These are phyloP conservation scores for Icerya purchasi DNA, from an alignment of 2,888 invertebrate genomes.

Conservation along the genomic window DNA sequence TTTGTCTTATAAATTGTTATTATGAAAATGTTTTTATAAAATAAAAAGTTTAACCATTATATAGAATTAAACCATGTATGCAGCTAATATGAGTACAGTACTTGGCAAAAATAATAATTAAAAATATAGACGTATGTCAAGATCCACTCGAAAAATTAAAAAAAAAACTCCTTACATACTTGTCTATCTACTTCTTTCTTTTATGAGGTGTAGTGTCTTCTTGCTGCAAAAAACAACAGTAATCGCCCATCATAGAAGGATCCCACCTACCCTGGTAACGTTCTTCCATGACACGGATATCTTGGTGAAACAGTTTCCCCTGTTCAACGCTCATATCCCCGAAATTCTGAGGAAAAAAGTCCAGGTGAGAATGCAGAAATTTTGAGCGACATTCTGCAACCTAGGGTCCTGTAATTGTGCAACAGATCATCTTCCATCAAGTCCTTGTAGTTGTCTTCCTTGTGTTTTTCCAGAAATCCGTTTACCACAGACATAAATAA, in stretches of 20 bases:
- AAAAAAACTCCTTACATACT: no score
- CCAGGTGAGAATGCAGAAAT: not conserved
- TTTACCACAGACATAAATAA: no score
- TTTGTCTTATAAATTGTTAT: no score
- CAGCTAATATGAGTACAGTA: no score
- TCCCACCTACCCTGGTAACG: not conserved
- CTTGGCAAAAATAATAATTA: no score
- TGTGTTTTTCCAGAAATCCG: not conserved
- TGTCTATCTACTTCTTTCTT: no score
- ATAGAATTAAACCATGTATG: no score
- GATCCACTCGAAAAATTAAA: no score
- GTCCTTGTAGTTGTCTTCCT: not conserved
- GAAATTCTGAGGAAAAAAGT: not conserved
- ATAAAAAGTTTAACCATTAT: no score
- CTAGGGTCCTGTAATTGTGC: not conserved
- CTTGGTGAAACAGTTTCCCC: not conserved
- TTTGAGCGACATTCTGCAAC: not conserved
- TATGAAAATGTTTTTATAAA: no score
- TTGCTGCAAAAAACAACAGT: not conserved
- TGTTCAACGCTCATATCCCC: not conserved
- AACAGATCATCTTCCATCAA: not conserved
- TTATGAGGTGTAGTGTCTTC: not conserved
- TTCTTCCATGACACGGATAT: not conserved
- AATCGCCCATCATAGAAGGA: not conserved
- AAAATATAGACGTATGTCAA: no score